These are phyloP conservation scores for Mystacides longicornis DNA, from an alignment of 2,888 invertebrate species.

Conservation along the genomic window DNA sequence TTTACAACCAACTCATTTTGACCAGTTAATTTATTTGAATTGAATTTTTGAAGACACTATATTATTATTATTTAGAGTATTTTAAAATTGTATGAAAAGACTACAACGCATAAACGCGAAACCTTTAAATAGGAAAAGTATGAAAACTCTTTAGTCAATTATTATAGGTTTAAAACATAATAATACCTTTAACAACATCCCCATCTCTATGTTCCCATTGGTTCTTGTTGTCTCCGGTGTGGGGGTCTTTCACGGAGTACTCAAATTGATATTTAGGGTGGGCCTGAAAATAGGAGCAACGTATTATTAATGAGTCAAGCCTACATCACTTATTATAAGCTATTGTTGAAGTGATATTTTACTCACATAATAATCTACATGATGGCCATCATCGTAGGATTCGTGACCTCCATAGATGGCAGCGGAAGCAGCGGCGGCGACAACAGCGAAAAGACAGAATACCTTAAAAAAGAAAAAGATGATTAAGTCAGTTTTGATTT, in stretches of 20 bases:
- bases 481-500: not conserved
- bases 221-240: conserved; percentile 53
- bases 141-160: too few species aligned
- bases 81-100: too few species aligned
- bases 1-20: too few species aligned
- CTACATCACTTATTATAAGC: not conserved
- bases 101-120: too few species aligned
- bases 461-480: conserved; percentile 32
- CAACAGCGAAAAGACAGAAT: conserved; percentile 33
- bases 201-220: conserved; percentile 56
- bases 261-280: conserved; percentile 54
- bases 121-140: too few species aligned
- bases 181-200: conserved; percentile 50
- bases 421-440: conserved; percentile 35
- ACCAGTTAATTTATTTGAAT: too few species aligned
- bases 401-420: conserved; percentile 33
- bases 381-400: conserved; percentile 31
- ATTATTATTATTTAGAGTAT: too few species aligned
- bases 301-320: not conserved
- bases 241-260: conserved; percentile 55
- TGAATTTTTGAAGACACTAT: too few species aligned
- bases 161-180: too few species aligned
- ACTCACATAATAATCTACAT: conserved; percentile 42
- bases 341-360: not conserved
- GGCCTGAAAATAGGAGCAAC: conserved; percentile 35